Evolutionary conservation across 2,888 invertebrate species (phyloP), one percentile per base, ranked within the genome.

Genomic region (Ommatoiulus sabulosus): DNA sequence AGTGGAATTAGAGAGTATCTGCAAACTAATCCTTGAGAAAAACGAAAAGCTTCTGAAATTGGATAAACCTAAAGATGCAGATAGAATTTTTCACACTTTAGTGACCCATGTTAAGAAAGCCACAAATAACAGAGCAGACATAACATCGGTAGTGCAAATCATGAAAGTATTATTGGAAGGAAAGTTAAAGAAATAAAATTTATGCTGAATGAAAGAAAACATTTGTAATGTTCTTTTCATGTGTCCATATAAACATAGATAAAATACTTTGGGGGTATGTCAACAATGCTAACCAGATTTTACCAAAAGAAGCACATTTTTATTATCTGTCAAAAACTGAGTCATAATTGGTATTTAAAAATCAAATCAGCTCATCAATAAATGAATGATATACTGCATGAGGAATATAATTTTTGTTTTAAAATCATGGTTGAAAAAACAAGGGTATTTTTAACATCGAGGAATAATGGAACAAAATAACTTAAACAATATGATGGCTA

Each of bases 1-100:
- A 90, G 91, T 92, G 8, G 93, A 94, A 91, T 94, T 97, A 89
- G 93, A 92, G 88, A 92, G 93, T 90, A 92, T 95, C 84, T 97
- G 97, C 92, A 91, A 92, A 87, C 92, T 94, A 90, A 94, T 95
- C 0, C 92, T 97, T 48, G 92, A 94, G 17, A 94, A 94, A 90
- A 96, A 96, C 92, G 93, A 94, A 15, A 95, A 95, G 91, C 92
- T 95, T 15, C 0, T 89, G 15, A 57, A 15, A 63, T 63, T 20
- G n/a, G 80, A 24, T 91, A 95, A 94, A 92, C 93, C 80, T 80
- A 43, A 93, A 12, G 97, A 97, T 6, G 96, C 96, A 93, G 92
- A 92, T 0, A 96, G 96, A 93, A 94, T 95, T 10, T 94, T 96
- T 86, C 94, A 94, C 91, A 95, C 95, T 48, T 93, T 97, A 89